Conservation (phyloP, 2,888 invertebrate species). For the Auanema freiburgensis region DNA sequence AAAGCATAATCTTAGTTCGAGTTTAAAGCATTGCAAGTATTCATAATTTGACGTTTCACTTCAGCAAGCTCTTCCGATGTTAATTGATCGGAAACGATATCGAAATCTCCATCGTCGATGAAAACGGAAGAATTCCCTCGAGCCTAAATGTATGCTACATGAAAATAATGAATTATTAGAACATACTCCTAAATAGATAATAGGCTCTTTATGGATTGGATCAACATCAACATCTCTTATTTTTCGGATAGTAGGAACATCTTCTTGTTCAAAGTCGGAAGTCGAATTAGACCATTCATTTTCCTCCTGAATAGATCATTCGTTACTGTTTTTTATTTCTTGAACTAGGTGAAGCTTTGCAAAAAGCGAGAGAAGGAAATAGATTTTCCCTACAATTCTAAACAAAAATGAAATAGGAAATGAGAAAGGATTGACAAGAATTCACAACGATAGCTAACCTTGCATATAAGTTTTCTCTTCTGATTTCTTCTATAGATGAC, state of each 20-base stretch:
- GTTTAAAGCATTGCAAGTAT: conserved; percentile 45
- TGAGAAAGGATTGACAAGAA: too few species aligned
- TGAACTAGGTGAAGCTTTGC: background rate
- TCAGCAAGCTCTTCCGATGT: conserved; percentile 35
- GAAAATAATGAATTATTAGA: conserved; percentile 1
- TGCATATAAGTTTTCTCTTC: conserved; percentile 40
- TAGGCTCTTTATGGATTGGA: conserved; percentile 40
- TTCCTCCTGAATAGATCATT: conserved; percentile 32
- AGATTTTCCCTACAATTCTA: background rate
- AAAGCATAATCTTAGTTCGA: conserved; percentile 11
- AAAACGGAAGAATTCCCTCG: conserved; percentile 30
- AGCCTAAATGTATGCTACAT: background rate
- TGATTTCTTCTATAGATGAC: conserved; percentile 48
- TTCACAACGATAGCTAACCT: conserved; percentile 18
- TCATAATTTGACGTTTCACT: conserved; percentile 45
- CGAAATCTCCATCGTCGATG: conserved; percentile 49
- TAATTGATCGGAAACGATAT: conserved; percentile 38
- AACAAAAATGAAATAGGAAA: too few species aligned
- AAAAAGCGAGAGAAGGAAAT: too few species aligned
- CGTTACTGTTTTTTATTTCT: too few species aligned
- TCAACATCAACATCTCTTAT: conserved; percentile 39
- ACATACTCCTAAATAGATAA: conserved; percentile 41
- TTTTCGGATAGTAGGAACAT: conserved; percentile 5
- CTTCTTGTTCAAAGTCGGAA: conserved; percentile 6
- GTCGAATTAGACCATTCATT: conserved; percentile 37